A percentile compares a stretch with the other conserved stretches of the same genome.
Conservation (phyloP, 2,888 invertebrate genomes). For the Cataglyphis albicans region DNA sequence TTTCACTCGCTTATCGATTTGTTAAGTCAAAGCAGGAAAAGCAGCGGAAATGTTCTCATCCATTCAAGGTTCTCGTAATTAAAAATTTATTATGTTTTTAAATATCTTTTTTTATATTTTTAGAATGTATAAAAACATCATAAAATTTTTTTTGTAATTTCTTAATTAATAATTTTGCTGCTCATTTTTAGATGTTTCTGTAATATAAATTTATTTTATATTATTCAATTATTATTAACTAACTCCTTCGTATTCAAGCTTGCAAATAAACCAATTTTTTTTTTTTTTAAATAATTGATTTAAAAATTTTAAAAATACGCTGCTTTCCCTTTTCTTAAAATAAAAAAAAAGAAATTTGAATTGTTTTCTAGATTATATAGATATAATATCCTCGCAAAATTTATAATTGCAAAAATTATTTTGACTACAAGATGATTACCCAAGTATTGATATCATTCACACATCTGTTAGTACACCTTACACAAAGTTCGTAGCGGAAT, state of each 20-base stretch:
- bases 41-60: slow-evolving; percentile 13
- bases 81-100: slow-evolving; percentile 23
- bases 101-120: not conserved
- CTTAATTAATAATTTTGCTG: not conserved
- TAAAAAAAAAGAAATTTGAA: not conserved
- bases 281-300: not conserved
- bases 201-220: too few relatives aligned
- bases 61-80: slow-evolving; percentile 32
- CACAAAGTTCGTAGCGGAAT: slow-evolving; percentile 31
- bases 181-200: not conserved
- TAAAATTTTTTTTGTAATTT: not conserved
- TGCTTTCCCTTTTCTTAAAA: not conserved
- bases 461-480: slow-evolving; percentile 23
- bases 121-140: not conserved
- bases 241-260: not conserved
- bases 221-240: not conserved
- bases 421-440: not conserved
- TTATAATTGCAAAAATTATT: not conserved
- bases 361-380: not conserved
- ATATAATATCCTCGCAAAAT: not conserved
- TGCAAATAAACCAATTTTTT: not conserved
- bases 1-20: slow-evolving; percentile 67
- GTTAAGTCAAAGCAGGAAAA: slow-evolving; percentile 51
- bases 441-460: slow-evolving; percentile 9
- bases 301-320: not conserved